These are phyloP conservation scores for Calcarius lapponicus DNA, from an alignment of 2,797 vertebrate genomes.

Conservation along the genomic window DNA sequence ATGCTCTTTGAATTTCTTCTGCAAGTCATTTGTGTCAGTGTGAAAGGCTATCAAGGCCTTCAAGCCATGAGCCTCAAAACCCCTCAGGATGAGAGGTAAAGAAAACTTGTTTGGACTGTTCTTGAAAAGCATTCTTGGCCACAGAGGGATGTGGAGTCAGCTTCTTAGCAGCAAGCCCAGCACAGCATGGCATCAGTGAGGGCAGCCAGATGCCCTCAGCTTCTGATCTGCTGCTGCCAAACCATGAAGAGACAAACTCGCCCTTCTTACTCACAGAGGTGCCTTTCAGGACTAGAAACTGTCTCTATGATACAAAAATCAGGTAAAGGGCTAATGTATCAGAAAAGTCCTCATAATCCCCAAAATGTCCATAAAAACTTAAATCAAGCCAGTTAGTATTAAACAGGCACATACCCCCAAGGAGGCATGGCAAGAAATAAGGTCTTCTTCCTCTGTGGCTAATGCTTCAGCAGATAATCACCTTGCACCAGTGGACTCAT, in stretches of 20 bases:
- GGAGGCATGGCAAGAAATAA: not conserved
- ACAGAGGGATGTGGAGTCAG: not conserved
- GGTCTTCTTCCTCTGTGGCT: not conserved
- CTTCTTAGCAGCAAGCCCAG: not conserved
- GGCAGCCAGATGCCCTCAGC: not conserved
- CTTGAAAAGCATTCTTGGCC: constrained; percentile 39
- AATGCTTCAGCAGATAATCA: not conserved
- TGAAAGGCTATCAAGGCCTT: not conserved
- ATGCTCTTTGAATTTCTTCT: not conserved
- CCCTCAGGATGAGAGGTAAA: not conserved
- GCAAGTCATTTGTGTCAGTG: not conserved
- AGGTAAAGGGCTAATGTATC: not conserved
- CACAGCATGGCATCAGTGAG: not conserved
- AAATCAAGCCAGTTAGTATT: not conserved
- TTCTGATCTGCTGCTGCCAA: not conserved
- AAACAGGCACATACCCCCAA: not conserved
- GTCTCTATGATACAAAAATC: not conserved
- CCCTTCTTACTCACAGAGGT: not conserved
- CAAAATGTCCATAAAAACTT: not conserved
- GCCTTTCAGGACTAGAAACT: not conserved
- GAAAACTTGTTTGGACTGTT: constrained; percentile 11
- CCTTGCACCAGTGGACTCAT: not conserved
- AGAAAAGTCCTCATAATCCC: not conserved
- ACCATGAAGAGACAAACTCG: not conserved
- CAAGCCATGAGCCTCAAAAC: not conserved